These are phyloP conservation scores for Apodemia hepburni DNA, from an alignment of 2,888 invertebrate genomes.

Conservation along the genomic window DNA sequence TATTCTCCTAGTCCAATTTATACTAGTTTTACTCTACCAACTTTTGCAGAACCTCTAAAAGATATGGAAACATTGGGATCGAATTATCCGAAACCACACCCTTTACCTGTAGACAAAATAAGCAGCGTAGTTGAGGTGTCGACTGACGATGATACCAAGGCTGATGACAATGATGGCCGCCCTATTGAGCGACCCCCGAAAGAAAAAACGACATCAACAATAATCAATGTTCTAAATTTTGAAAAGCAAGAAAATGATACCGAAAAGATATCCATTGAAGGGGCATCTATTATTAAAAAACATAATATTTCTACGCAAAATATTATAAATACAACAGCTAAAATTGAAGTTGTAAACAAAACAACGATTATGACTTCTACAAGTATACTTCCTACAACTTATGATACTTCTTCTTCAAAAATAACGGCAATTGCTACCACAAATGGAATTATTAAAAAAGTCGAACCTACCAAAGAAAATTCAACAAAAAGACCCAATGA, in stretches of 20 bases:
- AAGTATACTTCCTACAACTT: slow-evolving; percentile 26
- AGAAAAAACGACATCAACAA: slow-evolving; percentile 67
- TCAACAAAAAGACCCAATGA: slow-evolving; percentile 65
- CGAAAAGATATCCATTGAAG: slow-evolving; percentile 63
- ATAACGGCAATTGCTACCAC: slow-evolving; percentile 29
- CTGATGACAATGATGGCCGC: slow-evolving; percentile 58
- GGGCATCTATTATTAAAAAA: slow-evolving; percentile 69
- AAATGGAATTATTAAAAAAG: slow-evolving; percentile 26
- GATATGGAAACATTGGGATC: slow-evolving; percentile 82
- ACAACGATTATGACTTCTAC: slow-evolving; percentile 31
- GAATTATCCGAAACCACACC: slow-evolving; percentile 82
- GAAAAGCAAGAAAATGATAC: slow-evolving; percentile 58
- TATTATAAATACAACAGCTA: slow-evolving; percentile 28
- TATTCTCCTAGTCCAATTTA: slow-evolving; percentile 76
- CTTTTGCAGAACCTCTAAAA: slow-evolving; percentile 79
- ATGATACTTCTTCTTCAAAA: slow-evolving; percentile 22
- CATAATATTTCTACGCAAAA: slow-evolving; percentile 37
- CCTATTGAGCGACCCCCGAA: slow-evolving; percentile 70
- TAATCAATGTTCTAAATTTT: slow-evolving; percentile 60
- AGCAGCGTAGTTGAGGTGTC: slow-evolving; percentile 60
- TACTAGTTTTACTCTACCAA: slow-evolving; percentile 84
- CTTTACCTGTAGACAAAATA: slow-evolving; percentile 84
- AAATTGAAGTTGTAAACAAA: slow-evolving; percentile 27
- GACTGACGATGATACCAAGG: slow-evolving; percentile 37
- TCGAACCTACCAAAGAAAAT: slow-evolving; percentile 47